These are phyloP conservation scores for Leptocoma aspasia DNA, from an alignment of 2,113 vertebrate species.

Conservation along the genomic window DNA sequence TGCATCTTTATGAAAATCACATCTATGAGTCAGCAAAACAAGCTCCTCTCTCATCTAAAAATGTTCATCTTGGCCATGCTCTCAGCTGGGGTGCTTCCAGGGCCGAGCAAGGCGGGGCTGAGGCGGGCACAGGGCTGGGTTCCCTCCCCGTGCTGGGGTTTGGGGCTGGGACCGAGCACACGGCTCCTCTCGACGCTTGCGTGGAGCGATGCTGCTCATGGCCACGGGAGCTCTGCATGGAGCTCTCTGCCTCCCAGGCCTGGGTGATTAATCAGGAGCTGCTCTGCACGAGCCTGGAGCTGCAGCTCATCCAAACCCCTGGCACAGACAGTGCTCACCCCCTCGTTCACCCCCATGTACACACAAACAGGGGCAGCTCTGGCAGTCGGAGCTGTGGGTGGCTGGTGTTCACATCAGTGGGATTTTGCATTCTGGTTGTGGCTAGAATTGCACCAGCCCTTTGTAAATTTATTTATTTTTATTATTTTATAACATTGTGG, in stretches of 20 bases:
- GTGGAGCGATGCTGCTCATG: rapidly evolving
- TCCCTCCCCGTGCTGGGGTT: rapidly evolving
- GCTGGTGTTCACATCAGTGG: not conserved
- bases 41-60: not conserved
- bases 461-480: not conserved
- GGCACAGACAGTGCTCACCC: rapidly evolving
- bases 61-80: not conserved
- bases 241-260: rapidly evolving
- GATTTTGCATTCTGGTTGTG: not conserved
- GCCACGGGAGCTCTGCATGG: not conserved
- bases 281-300: not conserved
- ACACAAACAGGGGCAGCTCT: not conserved
- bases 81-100: not conserved
- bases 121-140: rapidly evolving
- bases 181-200: not conserved
- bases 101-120: not conserved
- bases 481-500: not conserved
- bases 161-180: not conserved
- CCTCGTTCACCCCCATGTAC: rapidly evolving
- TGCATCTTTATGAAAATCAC: not conserved
- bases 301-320: not conserved
- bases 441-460: not conserved
- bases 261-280: not conserved
- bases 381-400: not conserved
- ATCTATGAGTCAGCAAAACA: constrained; percentile 31